Evolutionary conservation across 2,888 invertebrate species (phyloP).

Genomic region (Gandaritis pyraliata): DNA sequence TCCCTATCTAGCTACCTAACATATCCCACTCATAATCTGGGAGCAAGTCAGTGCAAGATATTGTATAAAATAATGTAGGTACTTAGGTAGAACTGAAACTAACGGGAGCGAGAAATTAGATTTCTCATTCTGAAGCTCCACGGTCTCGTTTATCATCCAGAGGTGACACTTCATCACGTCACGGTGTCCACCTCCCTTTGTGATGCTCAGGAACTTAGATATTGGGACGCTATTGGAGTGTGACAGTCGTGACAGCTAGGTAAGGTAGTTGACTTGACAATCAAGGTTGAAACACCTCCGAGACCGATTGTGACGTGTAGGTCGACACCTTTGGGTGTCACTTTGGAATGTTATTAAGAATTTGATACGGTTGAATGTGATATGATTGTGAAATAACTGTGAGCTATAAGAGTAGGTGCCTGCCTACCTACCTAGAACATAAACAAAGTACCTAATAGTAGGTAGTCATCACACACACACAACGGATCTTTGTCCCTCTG

Average conservation of each 20-base stretch:
- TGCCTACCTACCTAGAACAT: neutral
- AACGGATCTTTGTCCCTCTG: too few relatives aligned
- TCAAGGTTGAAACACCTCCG: constrained; percentile 39
- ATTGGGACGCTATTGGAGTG: constrained; percentile 65
- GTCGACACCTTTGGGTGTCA: constrained; percentile 42
- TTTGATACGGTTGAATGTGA: constrained; percentile 33
- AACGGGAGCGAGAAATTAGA: constrained; percentile 78
- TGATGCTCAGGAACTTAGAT: constrained; percentile 28
- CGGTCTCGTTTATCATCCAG: constrained; percentile 72
- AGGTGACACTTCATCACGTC: constrained; percentile 79
- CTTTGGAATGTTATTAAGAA: constrained; percentile 40
- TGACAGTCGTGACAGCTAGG: constrained; percentile 64
- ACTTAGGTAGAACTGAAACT: constrained; percentile 36
- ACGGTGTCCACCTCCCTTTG: constrained; percentile 70
- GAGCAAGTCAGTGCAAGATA: too few relatives aligned
- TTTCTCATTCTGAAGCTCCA: constrained; percentile 73
- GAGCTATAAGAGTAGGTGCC: neutral
- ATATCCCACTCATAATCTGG: neutral
- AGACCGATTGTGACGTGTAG: constrained; percentile 32
- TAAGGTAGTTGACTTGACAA: constrained; percentile 27
- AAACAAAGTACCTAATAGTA: too few relatives aligned
- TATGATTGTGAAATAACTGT: constrained; percentile 15
- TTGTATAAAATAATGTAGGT: too few relatives aligned
- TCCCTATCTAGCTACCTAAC: too few relatives aligned
- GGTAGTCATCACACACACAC: too few relatives aligned